These are phyloP conservation scores for Copidosoma floridanum DNA, from an alignment of 1,140 invertebrate species.

Conservation along the genomic window DNA sequence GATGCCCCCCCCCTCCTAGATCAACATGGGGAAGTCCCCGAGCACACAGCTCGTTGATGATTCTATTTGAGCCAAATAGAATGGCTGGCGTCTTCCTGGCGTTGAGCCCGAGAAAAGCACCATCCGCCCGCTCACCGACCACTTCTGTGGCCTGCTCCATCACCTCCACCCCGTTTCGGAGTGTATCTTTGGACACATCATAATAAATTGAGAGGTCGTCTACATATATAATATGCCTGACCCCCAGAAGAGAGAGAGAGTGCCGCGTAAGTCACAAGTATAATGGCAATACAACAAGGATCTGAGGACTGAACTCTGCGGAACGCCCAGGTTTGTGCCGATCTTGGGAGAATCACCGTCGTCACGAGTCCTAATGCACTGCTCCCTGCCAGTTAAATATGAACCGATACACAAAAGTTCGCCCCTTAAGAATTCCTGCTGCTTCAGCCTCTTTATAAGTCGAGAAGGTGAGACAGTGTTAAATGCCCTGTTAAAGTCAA, in stretches of 20 bases:
- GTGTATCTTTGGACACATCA: not conserved
- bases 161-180: not conserved
- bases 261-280: not conserved
- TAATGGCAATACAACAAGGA: not conserved
- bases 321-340: not conserved
- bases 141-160: not conserved
- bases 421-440: not conserved
- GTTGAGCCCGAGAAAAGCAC: not conserved
- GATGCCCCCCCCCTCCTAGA: not conserved
- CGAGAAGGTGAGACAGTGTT: not conserved
- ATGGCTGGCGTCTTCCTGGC: not conserved
- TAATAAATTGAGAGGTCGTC: not conserved
- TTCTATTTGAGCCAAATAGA: not conserved
- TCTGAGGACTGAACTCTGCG: too few species aligned
- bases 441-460: not conserved
- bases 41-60: not conserved
- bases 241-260: not conserved
- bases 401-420: not conserved
- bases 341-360: not conserved
- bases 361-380: not conserved
- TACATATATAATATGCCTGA: not conserved
- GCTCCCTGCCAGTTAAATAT: not conserved
- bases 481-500: not conserved
- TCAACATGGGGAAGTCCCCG: not conserved
- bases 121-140: not conserved